Percentiles rank a stretch among this genome's conserved stretches.
Evolutionary conservation across 2,888 invertebrate genomes (phyloP).

Genomic region (Acleris emargana): DNA sequence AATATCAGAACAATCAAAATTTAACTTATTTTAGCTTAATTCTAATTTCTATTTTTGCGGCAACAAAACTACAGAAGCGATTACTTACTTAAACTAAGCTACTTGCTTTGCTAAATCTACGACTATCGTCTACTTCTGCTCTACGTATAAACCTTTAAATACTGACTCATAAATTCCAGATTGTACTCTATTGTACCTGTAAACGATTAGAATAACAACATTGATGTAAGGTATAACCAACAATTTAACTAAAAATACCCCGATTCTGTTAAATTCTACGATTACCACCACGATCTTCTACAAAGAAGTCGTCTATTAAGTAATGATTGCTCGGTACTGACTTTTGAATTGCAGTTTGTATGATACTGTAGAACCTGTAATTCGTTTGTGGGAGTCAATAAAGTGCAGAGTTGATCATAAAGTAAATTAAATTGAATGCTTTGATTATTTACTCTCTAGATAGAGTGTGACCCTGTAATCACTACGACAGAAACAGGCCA

Average conservation of each 20-base stretch:
- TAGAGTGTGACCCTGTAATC: too few species aligned
- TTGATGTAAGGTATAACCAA: neutral
- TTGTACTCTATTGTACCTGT: conserved; percentile 25
- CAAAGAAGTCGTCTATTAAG: neutral
- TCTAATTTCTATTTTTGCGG: neutral
- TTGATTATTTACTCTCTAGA: too few species aligned
- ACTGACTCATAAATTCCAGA: conserved; percentile 57
- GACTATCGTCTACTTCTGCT: conserved; percentile 43
- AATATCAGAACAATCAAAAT: neutral
- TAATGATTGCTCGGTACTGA: conserved; percentile 54
- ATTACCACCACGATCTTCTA: neutral
- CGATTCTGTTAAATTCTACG: neutral
- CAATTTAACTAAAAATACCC: neutral
- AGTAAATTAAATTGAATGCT: too few species aligned
- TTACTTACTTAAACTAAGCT: conserved; percentile 14
- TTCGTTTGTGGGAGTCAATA: conserved; percentile 35
- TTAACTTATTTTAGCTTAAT: neutral
- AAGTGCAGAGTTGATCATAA: neutral
- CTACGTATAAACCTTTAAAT: conserved; percentile 50
- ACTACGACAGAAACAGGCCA: too few species aligned
- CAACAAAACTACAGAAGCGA: conserved; percentile 21
- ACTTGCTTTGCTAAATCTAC: conserved; percentile 36
- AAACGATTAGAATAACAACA: neutral
- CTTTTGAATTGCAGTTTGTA: conserved; percentile 64
- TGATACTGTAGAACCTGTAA: conserved; percentile 64